These are phyloP conservation scores for Neocrepidodera transversa DNA, from an alignment of 2,888 invertebrate genomes.

Conservation along the genomic window DNA sequence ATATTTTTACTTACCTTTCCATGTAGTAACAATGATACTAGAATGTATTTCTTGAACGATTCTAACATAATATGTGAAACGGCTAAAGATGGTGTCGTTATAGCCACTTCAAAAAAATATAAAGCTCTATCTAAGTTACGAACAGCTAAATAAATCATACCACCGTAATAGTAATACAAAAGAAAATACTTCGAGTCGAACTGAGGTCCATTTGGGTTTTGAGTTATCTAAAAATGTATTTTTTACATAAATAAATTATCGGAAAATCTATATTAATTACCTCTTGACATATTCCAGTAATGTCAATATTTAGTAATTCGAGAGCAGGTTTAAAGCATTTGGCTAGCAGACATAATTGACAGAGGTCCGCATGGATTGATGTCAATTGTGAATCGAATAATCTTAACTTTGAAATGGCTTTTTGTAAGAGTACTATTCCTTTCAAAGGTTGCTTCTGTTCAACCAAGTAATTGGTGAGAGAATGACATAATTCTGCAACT, in stretches of 20 bases:
- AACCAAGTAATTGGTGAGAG: conserved; percentile 79
- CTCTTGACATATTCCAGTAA: conserved; percentile 89
- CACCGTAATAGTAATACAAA: conserved; percentile 95
- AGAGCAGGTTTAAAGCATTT: conserved; percentile 93
- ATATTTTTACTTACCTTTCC: conserved; percentile 74
- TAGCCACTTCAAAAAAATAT: conserved; percentile 95
- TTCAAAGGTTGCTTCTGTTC: conserved; percentile 80
- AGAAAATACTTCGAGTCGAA: conserved; percentile 91
- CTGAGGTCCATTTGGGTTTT: conserved; percentile 67
- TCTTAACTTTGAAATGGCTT: conserved; percentile 88
- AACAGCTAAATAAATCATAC: conserved; percentile 94
- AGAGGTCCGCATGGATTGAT: conserved; percentile 92
- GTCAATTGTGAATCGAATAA: conserved; percentile 89
- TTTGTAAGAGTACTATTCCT: conserved; percentile 82
- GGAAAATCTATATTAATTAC: conserved; percentile 57
- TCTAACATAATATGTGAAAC: conserved; percentile 98
- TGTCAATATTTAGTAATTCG: conserved; percentile 86
- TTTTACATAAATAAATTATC: no score
- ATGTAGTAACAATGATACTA: conserved; percentile 89
- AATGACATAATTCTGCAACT: conserved; percentile 92
- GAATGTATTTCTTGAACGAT: conserved; percentile 94
- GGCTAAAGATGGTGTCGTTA: conserved; percentile 92
- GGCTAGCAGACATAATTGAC: conserved; percentile 88
- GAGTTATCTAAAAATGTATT: conserved; percentile 47
- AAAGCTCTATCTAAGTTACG: conserved; percentile 92